A percentile compares a stretch with the other conserved stretches of the same genome.
Conservation (phyloP, 2,113 vertebrate species). For the Psephotus haematonotus region DNA sequence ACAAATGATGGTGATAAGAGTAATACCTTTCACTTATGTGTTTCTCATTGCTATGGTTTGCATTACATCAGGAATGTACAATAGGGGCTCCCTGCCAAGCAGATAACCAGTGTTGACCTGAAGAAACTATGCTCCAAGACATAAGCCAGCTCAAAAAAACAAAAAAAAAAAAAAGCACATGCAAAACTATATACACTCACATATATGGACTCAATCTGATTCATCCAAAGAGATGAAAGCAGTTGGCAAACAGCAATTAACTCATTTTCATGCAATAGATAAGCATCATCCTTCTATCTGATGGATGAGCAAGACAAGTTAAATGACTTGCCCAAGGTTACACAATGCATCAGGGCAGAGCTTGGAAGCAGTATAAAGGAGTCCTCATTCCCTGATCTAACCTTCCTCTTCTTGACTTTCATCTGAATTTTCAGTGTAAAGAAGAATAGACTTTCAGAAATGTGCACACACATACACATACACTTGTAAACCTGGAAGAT, state of each 20-base stretch:
- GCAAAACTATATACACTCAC: slow-evolving; percentile 54
- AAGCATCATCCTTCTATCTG: slow-evolving; percentile 65
- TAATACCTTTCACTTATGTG: slow-evolving; percentile 51
- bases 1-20: slow-evolving; percentile 50
- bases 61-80: slow-evolving; percentile 60
- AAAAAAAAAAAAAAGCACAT: slow-evolving; percentile 57
- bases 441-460: slow-evolving; percentile 35
- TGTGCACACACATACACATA: background rate
- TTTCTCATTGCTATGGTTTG: slow-evolving; percentile 54
- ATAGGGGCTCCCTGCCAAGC: slow-evolving; percentile 47
- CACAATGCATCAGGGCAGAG: slow-evolving; percentile 62
- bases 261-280: slow-evolving; percentile 64
- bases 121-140: slow-evolving; percentile 54
- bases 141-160: slow-evolving; percentile 50
- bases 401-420: slow-evolving; percentile 54
- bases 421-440: slow-evolving; percentile 54
- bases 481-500: slow-evolving; percentile 39
- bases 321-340: slow-evolving; percentile 70
- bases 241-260: slow-evolving; percentile 68
- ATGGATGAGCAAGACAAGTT: slow-evolving; percentile 64
- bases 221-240: slow-evolving; percentile 68
- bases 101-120: slow-evolving; percentile 66
- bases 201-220: slow-evolving; percentile 54
- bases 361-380: slow-evolving; percentile 65
- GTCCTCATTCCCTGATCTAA: slow-evolving; percentile 55